Percentiles rank a stretch among this genome's conserved stretches.
Conservation (phyloP, 2,888 invertebrate genomes). For the Orchesellides sinensis region DNA sequence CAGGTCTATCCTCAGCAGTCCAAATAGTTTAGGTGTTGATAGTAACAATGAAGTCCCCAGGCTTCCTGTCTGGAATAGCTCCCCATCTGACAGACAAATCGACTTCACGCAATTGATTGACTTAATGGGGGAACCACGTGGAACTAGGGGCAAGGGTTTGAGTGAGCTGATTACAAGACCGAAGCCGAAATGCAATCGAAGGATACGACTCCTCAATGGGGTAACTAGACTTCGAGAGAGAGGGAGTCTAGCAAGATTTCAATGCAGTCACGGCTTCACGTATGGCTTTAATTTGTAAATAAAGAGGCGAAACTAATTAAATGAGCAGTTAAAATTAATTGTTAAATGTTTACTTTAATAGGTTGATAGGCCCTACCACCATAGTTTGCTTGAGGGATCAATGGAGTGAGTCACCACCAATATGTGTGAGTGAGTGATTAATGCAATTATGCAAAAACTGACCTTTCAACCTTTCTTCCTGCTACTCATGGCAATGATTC, state of each 20-base stretch:
- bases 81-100: not conserved
- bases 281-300: constrained; percentile 36
- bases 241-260: constrained; percentile 65
- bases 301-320: not conserved
- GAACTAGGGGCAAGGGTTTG: not conserved
- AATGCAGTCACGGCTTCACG: constrained; percentile 67
- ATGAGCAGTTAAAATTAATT: not conserved
- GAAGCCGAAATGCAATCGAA: constrained; percentile 57
- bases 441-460: not conserved
- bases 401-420: constrained; percentile 69
- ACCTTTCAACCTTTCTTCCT: not conserved
- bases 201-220: constrained; percentile 63
- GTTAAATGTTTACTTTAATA: not conserved
- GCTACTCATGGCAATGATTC: not conserved
- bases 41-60: constrained; percentile 9
- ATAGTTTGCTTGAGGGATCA: constrained; percentile 66
- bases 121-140: constrained; percentile 33
- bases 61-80: constrained; percentile 35
- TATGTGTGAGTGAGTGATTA: constrained; percentile 68
- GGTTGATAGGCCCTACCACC: constrained; percentile 60
- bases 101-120: constrained; percentile 27
- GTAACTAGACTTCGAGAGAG: constrained; percentile 63
- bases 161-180: constrained; percentile 38
- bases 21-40: not conserved
- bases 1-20: not conserved